phyloP scores from a whole-genome alignment of 1,140 invertebrate genomes.

The Cyclina sinensis region DNA sequence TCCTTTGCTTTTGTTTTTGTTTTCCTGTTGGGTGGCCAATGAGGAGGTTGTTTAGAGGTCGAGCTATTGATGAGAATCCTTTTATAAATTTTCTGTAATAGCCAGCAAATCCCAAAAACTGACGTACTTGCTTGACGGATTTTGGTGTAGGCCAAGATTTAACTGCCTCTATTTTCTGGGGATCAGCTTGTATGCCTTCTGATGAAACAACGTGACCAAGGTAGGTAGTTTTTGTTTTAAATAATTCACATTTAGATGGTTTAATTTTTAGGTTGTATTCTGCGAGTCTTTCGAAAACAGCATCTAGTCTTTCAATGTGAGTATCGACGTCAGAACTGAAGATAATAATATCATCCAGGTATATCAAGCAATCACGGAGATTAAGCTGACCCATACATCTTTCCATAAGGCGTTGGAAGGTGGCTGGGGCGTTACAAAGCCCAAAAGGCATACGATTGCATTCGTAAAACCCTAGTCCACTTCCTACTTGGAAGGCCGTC shows the following conservation, averaged over 20 bases:
- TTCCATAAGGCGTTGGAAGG: constrained; percentile 78
- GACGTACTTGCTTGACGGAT: constrained; percentile 69
- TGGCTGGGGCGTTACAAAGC: constrained; percentile 71
- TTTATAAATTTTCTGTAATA: constrained; percentile 84
- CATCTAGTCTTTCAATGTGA: constrained; percentile 2
- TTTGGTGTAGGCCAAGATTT: constrained; percentile 83
- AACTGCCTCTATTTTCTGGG: constrained; percentile 71
- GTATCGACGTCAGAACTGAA: constrained; percentile 55
- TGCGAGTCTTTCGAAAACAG: constrained; percentile 11
- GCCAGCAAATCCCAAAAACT: constrained; percentile 68
- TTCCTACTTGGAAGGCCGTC: constrained; percentile 69
- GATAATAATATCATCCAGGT: constrained; percentile 73
- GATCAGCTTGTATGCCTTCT: constrained; percentile 73
- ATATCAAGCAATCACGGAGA: constrained; percentile 52
- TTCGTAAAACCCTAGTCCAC: constrained; percentile 60
- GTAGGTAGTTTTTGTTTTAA: constrained; percentile 72
- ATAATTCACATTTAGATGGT: constrained; percentile 83
- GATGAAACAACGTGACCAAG: constrained; percentile 72
- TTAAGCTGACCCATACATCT: constrained; percentile 61
- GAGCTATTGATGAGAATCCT: constrained; percentile 75
- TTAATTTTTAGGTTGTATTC: constrained; percentile 68
- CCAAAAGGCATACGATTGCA: constrained; percentile 75
- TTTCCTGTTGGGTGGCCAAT: constrained; percentile 24
- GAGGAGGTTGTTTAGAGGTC: constrained; percentile 71
- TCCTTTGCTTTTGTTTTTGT: constrained; percentile 10